Evolutionary conservation across 2,888 invertebrate genomes (phyloP).

Genomic region (Nowickia ferox): DNA sequence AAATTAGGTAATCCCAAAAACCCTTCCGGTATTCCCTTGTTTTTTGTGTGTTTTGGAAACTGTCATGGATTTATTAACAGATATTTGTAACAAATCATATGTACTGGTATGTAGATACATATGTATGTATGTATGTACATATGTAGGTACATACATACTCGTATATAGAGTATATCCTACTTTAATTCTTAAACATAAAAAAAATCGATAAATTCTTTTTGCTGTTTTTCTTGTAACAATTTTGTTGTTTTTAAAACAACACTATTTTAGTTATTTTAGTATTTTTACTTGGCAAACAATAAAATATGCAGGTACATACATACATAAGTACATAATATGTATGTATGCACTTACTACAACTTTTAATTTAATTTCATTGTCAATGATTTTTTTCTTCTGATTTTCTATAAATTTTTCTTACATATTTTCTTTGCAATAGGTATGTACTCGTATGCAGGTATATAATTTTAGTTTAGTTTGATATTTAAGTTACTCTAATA

Average conservation of each 20-base stretch:
- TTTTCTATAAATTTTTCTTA: slow-evolving; percentile 17
- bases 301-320: not conserved
- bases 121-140: too few relatives aligned
- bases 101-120: too few relatives aligned
- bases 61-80: not conserved
- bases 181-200: slow-evolving; percentile 37
- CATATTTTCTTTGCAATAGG: slow-evolving; percentile 27
- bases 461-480: not conserved
- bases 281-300: slow-evolving; percentile 17
- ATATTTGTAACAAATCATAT: slow-evolving; percentile 3
- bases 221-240: slow-evolving; percentile 20
- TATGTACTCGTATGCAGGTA: not conserved
- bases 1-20: not conserved
- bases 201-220: slow-evolving; percentile 55
- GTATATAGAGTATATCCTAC: slow-evolving; percentile 33
- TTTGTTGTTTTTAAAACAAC: slow-evolving; percentile 41
- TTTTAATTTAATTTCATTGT: slow-evolving; percentile 32
- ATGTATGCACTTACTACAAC: slow-evolving; percentile 12
- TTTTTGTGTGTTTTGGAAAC: not conserved
- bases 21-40: not conserved
- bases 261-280: slow-evolving; percentile 18
- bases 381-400: slow-evolving; percentile 30
- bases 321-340: too few relatives aligned
- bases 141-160: too few relatives aligned
- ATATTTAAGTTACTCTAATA: not conserved